These are phyloP conservation scores for Acanthornis magna DNA, from an alignment of 2,797 vertebrate species.

Conservation along the genomic window DNA sequence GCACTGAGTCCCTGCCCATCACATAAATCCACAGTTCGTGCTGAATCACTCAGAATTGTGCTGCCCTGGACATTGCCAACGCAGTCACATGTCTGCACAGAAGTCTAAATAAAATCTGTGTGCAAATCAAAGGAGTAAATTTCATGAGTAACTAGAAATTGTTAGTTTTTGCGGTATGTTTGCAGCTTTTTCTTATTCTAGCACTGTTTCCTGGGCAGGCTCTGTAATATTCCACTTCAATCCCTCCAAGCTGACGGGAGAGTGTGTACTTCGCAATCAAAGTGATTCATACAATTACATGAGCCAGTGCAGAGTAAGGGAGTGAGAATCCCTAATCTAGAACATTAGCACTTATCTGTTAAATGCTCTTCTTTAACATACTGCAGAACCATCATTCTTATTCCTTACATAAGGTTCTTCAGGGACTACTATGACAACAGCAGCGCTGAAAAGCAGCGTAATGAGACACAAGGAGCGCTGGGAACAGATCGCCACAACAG, in stretches of 20 bases:
- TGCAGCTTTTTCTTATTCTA: neutral
- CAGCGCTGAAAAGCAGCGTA: neutral
- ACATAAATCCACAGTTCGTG: neutral
- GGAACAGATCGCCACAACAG: neutral
- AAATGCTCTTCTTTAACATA: neutral
- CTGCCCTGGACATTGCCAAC: neutral
- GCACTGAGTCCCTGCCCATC: neutral
- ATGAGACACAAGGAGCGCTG: neutral
- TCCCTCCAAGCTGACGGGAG: neutral
- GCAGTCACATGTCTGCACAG: rapidly evolving
- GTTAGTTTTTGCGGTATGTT: neutral
- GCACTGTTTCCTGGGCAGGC: neutral
- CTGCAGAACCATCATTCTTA: constrained; percentile 19
- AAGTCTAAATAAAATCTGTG: neutral
- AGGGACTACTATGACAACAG: constrained; percentile 57
- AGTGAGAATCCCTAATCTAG: constrained; percentile 39
- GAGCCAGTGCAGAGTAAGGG: constrained; percentile 26
- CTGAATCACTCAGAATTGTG: neutral
- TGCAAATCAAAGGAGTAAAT: neutral
- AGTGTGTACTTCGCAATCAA: neutral
- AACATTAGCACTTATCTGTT: constrained; percentile 42
- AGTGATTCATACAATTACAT: constrained; percentile 41
- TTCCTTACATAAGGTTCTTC: constrained; percentile 52
- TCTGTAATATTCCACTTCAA: constrained; percentile 30
- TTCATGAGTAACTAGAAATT: neutral